Evolutionary conservation across 2,888 invertebrate species (phyloP), one percentile per base, ranked within the genome.

Genomic region (Tanytarsus gracilentus): DNA sequence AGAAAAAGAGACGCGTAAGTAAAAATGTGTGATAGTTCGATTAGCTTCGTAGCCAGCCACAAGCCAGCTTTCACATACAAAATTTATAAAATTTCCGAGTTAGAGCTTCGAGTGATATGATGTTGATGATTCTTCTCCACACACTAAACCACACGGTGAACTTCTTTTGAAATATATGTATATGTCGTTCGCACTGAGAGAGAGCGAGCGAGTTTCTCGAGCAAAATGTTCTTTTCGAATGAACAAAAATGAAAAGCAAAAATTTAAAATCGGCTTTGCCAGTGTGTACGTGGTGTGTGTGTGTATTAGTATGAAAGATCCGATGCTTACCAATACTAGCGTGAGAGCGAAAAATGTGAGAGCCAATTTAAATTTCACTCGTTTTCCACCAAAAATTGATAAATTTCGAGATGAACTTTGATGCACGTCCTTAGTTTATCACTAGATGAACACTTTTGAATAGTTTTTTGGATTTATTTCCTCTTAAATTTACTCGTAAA

Each of bases 141-240:
- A 44, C 44, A 44, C 44, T 44, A 44, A 11, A n/a, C n/a, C n/a
- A 44, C 44, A 18, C 21, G 18, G 11, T 44, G 18, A 23, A 11
- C 44, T 44, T 44, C 44, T 23, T 44, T 44, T 44, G n/a, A n/a
- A n/a, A n/a, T n/a, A n/a, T n/a, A n/a, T n/a, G n/a, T n/a, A n/a
- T n/a, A n/a, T n/a, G n/a, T n/a, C n/a, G n/a, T n/a, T n/a, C n/a
- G n/a, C n/a, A n/a, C n/a, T n/a, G n/a, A n/a, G n/a, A 39, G 11
- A 23, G 44, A 44, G 44, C 44, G n/a, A n/a, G n/a, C n/a, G n/a
- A n/a, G n/a, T n/a, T n/a, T 44, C 44, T 44, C 44, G 21, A 44
- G 21, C 23, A 44, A 44, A 44, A 18, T 44, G 21, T 44, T 44
- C 44, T 44, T 36, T 36, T 44, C 44, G 44, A 36, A 6, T 36